Evolutionary conservation across 2,113 vertebrate species (phyloP).

Genomic region (Tetrax tetrax): DNA sequence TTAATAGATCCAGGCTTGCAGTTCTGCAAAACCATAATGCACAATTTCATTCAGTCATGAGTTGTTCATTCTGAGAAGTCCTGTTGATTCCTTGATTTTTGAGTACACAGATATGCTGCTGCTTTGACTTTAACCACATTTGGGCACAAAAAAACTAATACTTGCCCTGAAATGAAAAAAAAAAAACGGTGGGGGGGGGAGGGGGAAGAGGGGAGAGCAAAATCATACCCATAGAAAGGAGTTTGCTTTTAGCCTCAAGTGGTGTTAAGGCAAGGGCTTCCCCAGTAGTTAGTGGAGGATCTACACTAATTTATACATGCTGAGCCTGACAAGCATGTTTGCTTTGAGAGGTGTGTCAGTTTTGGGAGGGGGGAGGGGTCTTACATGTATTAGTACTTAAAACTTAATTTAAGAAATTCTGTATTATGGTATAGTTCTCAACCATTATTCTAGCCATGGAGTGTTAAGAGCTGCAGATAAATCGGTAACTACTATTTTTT

Average conservation of each 20-base stretch:
- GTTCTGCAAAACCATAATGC: neutral
- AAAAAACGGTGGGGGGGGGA: accelerated
- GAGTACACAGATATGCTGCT: neutral
- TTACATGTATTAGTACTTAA: neutral
- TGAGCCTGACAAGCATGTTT: neutral
- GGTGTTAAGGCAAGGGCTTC: neutral
- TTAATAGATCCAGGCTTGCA: neutral
- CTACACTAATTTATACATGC: neutral
- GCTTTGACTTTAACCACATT: neutral
- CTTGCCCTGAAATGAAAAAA: neutral
- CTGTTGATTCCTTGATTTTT: neutral
- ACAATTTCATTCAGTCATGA: neutral
- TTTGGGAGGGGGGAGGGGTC: neutral
- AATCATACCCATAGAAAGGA: neutral
- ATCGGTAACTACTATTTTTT: neutral
- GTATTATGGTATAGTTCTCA: neutral
- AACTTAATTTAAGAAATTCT: neutral
- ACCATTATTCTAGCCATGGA: neutral
- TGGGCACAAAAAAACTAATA: neutral
- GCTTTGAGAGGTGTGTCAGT: neutral
- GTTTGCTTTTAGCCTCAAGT: neutral
- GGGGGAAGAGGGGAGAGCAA: accelerated
- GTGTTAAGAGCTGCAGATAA: neutral
- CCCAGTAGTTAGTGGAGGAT: neutral
- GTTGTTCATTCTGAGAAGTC: neutral